phyloP scores from a whole-genome alignment of 1,140 invertebrate genomes.

The Meloidogyne exigua region DNA sequence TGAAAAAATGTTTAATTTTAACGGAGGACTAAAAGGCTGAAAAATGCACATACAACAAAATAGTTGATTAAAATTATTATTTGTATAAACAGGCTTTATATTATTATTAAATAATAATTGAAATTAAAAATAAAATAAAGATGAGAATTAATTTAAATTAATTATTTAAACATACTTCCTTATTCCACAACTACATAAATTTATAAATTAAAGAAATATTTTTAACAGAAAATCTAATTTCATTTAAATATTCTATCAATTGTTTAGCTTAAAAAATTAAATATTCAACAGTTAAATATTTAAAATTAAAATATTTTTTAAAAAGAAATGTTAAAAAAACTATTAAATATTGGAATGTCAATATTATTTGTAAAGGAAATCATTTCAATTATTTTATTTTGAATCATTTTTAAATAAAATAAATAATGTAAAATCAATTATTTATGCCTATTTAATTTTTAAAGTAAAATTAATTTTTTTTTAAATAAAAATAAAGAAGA shows the following conservation, averaged over 20 bases:
- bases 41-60: background rate
- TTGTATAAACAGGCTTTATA: background rate
- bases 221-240: no score
- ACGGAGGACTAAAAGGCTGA: background rate
- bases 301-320: background rate
- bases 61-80: background rate
- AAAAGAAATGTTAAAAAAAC: background rate
- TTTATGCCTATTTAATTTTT: background rate
- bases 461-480: background rate
- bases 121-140: background rate
- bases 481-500: background rate
- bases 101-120: no score
- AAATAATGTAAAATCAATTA: background rate
- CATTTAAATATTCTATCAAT: no score
- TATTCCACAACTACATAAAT: no score
- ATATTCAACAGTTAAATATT: no score
- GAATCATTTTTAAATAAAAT: background rate
- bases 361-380: background rate
- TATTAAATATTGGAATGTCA: background rate
- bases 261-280: no score
- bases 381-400: background rate
- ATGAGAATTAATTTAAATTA: background rate
- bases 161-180: no score
- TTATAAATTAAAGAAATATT: no score
- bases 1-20: background rate